These are phyloP conservation scores for Drosophila littoralis DNA, from an alignment of 1,140 invertebrate genomes.

Conservation along the genomic window DNA sequence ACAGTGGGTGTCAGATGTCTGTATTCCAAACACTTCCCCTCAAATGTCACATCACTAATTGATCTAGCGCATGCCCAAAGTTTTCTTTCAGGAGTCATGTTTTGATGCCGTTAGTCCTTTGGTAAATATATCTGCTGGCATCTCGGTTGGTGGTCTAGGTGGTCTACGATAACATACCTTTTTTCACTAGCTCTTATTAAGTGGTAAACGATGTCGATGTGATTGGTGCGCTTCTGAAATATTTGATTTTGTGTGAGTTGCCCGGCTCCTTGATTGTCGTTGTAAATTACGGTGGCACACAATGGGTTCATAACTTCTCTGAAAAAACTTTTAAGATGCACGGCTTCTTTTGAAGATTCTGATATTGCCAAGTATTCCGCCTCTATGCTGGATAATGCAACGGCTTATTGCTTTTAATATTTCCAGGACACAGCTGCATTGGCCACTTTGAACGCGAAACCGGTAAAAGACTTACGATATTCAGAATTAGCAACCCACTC, in stretches of 20 bases:
- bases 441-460: slow-evolving; percentile 63
- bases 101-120: background rate
- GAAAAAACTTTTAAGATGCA: background rate
- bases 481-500: slow-evolving; percentile 74
- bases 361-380: slow-evolving; percentile 32
- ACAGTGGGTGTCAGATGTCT: too few species aligned
- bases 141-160: slow-evolving; percentile 4
- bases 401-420: slow-evolving; percentile 78
- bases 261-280: background rate
- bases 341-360: background rate
- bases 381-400: too few species aligned
- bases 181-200: background rate
- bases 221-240: too few species aligned
- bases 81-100: too few species aligned
- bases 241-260: background rate
- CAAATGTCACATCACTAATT: too few species aligned
- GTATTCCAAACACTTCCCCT: too few species aligned
- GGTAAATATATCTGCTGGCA: slow-evolving; percentile 9
- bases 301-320: background rate
- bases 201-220: too few species aligned
- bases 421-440: slow-evolving; percentile 80
- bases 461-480: slow-evolving; percentile 72
- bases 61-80: too few species aligned
- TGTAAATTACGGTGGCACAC: background rate
- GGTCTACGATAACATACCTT: background rate